phyloP scores from a whole-genome alignment of 1,140 invertebrate species.

The Platyscapa corneri region DNA sequence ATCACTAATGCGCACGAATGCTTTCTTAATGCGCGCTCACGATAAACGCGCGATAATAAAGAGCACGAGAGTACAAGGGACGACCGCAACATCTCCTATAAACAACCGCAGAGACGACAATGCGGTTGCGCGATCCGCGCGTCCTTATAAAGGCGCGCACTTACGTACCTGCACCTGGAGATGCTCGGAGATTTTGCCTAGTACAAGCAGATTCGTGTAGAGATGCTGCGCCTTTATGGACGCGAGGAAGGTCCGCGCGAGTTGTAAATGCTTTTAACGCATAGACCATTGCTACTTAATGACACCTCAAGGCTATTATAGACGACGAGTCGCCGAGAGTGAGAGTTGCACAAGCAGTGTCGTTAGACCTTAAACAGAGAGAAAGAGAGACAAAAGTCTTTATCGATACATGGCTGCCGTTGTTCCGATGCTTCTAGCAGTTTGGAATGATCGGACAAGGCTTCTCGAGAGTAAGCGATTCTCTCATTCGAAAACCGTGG shows the following conservation, averaged over 20 bases:
- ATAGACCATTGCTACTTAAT: neutral
- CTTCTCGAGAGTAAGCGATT: constrained; percentile 7
- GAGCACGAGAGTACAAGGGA: neutral
- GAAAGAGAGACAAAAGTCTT: constrained; percentile 1
- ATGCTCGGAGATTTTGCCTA: neutral
- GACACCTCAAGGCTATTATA: constrained; percentile 6
- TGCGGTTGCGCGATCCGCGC: neutral
- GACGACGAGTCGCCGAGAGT: neutral
- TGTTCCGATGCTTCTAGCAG: neutral
- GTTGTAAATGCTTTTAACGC: neutral
- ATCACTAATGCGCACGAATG: neutral
- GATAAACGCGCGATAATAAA: constrained; percentile 3
- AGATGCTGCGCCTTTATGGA: neutral
- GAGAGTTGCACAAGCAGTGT: constrained; percentile 1
- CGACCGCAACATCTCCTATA: neutral
- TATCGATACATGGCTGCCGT: neutral
- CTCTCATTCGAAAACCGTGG: neutral
- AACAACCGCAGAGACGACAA: constrained; percentile 11
- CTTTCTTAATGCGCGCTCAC: neutral
- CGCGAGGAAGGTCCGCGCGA: neutral
- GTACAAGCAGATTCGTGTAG: neutral
- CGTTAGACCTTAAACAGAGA: neutral
- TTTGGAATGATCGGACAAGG: neutral
- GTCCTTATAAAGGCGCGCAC: constrained; percentile 5
- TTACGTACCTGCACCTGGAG: neutral